Base-by-base conservation (phyloP, 1,140 invertebrate species). In the Sycobia sp. region DNA sequence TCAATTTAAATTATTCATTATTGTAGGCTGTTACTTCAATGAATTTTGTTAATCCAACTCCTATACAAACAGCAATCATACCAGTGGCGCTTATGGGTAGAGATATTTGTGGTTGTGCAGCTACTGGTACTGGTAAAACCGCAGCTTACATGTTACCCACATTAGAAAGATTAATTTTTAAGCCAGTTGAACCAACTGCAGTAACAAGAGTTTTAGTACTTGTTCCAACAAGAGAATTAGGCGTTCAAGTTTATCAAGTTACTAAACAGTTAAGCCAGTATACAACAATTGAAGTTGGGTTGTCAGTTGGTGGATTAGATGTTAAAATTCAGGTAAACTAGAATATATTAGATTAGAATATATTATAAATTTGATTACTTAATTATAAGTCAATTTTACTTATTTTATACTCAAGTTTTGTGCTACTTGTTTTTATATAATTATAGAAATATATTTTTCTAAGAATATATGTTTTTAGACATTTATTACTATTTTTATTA, bases 71-170 rank as follows among this genome's bases (percentile, higher is more conserved):
- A 20, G 89, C 94, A 1, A 95, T 95, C 0, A 96, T 99, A 71
- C 97, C 97, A 0, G 85, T 97, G 10, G 97, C 95, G 22, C 82
- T 99, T 32, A 80, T 93, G 69, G 89, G 89, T 9, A 86, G 90
- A 72, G 96, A 98, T 82, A 89, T 98, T 70, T 95, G 95, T 85
- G 96, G 94, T 11, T 97, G 95, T 85, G 95, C 96, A 57, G 94
- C 96, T 3, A 99, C 97, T 0, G 97, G 97, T 38, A 99, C 97
- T 7, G 97, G 96, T 29, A 99, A 99, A 86, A 99, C 97, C 3
- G 94, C 95, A 0, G 97, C 97, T 0, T 99, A 98, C 76, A 98
- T 99, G 94, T 82, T 99, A 64, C 97, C 97, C 4, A 96, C 96
- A 27, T 75, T 99, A 22, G 97, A 99, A 82, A 84, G 97, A 68